Conservation (phyloP, 2,888 invertebrate genomes). For the Sinotaia quadrata region DNA sequence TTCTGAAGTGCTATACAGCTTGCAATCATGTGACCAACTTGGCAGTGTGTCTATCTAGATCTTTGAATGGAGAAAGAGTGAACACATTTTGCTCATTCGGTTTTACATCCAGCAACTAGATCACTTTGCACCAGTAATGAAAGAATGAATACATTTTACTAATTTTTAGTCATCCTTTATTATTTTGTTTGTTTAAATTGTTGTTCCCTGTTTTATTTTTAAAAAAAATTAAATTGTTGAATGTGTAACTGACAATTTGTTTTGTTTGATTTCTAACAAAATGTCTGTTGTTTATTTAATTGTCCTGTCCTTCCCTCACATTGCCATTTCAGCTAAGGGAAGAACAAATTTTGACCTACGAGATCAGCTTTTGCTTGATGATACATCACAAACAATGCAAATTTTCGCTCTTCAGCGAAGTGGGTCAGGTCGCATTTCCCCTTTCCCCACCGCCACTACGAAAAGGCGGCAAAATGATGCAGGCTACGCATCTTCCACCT, state of each 20-base stretch:
- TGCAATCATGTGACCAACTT: no score
- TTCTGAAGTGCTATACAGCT: no score
- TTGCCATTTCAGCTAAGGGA: conserved; percentile 67
- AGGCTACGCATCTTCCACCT: conserved; percentile 62
- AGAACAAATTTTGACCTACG: conserved; percentile 68
- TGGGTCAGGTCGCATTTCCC: conserved; percentile 48
- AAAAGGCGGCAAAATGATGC: conserved; percentile 49
- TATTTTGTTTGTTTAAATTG: no score
- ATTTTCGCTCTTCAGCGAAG: conserved; percentile 47
- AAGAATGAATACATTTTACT: no score
- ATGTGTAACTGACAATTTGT: not conserved
- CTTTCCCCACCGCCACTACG: conserved; percentile 39
- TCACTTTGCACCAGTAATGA: no score
- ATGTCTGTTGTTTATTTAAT: not conserved
- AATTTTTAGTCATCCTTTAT: no score
- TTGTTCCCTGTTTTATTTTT: not conserved
- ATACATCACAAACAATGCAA: conserved; percentile 42
- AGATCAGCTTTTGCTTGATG: conserved; percentile 54
- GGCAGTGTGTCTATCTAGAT: no score
- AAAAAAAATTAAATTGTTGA: not conserved
- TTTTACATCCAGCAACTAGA: no score
- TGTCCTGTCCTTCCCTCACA: conserved; percentile 10
- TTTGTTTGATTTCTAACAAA: not conserved
- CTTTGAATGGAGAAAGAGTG: no score
- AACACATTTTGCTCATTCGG: no score